Conservation (phyloP, 1,140 invertebrate species). For the Rhizoglyphus robini region DNA sequence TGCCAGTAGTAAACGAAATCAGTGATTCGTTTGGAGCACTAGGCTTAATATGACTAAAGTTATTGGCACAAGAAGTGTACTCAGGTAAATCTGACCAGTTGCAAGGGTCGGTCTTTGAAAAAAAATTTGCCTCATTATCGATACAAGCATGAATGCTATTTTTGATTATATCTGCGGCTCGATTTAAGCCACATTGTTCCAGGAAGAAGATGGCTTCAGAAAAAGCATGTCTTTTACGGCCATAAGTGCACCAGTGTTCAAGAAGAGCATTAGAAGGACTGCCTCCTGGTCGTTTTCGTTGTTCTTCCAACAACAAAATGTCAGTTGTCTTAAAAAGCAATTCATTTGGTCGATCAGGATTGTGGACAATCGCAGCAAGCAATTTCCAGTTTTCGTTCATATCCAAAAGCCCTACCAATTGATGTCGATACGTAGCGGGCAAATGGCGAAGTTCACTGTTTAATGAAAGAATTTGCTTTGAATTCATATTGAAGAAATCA, state of each 20-base stretch:
- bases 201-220: constrained; percentile 21
- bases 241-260: constrained; percentile 25
- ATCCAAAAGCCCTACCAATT: constrained; percentile 19
- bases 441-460: constrained; percentile 22
- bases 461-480: neutral
- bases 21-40: constrained; percentile 13
- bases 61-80: neutral
- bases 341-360: constrained; percentile 17
- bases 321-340: constrained; percentile 5
- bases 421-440: neutral
- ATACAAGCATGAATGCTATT: neutral
- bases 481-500: neutral
- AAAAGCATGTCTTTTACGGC: constrained; percentile 23
- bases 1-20: neutral
- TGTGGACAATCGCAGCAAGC: constrained; percentile 20
- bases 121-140: neutral
- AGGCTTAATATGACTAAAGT: neutral
- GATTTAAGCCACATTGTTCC: constrained; percentile 19
- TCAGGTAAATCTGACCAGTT: constrained; percentile 1
- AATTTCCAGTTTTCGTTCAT: constrained; percentile 20
- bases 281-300: constrained; percentile 7
- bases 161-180: constrained; percentile 23
- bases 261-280: constrained; percentile 24
- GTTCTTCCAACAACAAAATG: constrained; percentile 20
- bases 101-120: neutral